Percentiles rank a stretch among this genome's conserved stretches.
Evolutionary conservation across 2,888 invertebrate genomes (phyloP).

Genomic region (Lithophane leautieri): DNA sequence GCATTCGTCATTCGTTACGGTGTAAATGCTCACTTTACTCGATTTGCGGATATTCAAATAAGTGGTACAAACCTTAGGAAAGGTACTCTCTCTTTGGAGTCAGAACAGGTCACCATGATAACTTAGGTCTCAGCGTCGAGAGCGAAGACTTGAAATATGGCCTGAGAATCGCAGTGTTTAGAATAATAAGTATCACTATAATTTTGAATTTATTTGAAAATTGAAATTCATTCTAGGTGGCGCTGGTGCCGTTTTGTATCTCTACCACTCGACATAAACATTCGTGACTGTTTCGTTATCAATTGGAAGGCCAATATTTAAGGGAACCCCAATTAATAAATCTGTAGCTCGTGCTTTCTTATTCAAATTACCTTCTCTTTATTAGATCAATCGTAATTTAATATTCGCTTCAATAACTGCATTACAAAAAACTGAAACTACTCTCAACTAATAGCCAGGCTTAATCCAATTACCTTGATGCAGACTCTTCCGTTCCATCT

Average conservation of each 20-base stretch:
- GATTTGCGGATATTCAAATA: constrained; percentile 61
- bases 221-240: background rate
- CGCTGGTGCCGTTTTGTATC: background rate
- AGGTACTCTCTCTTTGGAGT: constrained; percentile 56
- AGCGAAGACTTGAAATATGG: constrained; percentile 52
- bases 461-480: constrained; percentile 32
- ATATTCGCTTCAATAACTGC: background rate
- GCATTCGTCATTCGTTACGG: constrained; percentile 60
- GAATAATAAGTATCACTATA: constrained; percentile 20
- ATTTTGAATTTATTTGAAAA: constrained; percentile 24
- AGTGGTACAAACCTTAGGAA: constrained; percentile 52
- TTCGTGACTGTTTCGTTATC: background rate
- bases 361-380: background rate
- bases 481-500: constrained; percentile 6
- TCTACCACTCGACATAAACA: background rate
- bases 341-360: background rate
- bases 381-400: background rate
- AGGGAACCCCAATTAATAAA: background rate
- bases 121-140: constrained; percentile 46
- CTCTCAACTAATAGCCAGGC: background rate
- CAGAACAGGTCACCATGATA: constrained; percentile 57
- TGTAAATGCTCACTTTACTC: constrained; percentile 64
- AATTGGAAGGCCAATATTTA: background rate
- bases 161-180: constrained; percentile 46
- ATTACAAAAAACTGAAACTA: background rate